Evolutionary conservation across 2,888 invertebrate genomes (phyloP).

Genomic region (Polyommatus iphigenia): DNA sequence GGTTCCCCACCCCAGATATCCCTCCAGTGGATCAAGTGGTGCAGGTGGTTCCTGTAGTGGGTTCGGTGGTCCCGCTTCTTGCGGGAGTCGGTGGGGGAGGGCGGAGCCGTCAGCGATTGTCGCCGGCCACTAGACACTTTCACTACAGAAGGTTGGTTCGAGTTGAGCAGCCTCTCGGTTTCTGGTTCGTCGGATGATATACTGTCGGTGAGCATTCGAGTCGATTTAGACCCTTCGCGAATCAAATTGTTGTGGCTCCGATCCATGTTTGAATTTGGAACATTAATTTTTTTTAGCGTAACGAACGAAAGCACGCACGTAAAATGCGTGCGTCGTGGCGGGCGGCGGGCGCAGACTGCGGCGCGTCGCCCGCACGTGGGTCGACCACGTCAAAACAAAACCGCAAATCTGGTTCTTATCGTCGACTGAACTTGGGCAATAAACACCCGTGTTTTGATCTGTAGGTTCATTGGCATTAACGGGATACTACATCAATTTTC

Average conservation of each 20-base stretch:
- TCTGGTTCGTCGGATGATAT: slow-evolving; percentile 73
- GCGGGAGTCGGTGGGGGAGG: slow-evolving; percentile 73
- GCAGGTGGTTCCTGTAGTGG: slow-evolving; percentile 72
- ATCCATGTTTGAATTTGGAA: slow-evolving; percentile 53
- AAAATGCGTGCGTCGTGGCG: slow-evolving; percentile 53
- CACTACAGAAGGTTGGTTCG: slow-evolving; percentile 58
- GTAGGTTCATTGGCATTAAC: slow-evolving; percentile 12
- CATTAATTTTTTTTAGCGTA: slow-evolving; percentile 33
- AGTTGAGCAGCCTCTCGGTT: slow-evolving; percentile 63
- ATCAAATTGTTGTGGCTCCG: slow-evolving; percentile 58
- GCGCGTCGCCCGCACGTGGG: slow-evolving; percentile 61
- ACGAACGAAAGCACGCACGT: slow-evolving; percentile 49
- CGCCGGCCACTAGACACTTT: slow-evolving; percentile 57
- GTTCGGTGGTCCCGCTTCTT: slow-evolving; percentile 67
- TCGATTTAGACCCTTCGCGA: slow-evolving; percentile 56
- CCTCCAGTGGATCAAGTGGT: slow-evolving; percentile 73
- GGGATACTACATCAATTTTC: background rate
- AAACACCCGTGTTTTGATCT: background rate
- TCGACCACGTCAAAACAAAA: slow-evolving; percentile 45
- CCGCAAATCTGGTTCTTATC: slow-evolving; percentile 30
- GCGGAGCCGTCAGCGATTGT: slow-evolving; percentile 72
- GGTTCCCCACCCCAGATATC: slow-evolving; percentile 75
- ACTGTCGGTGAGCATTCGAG: slow-evolving; percentile 66
- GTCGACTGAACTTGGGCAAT: slow-evolving; percentile 11
- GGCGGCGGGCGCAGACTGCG: slow-evolving; percentile 65